Conservation (phyloP, 2,797 vertebrate genomes). For the Etheostoma perlongum region DNA sequence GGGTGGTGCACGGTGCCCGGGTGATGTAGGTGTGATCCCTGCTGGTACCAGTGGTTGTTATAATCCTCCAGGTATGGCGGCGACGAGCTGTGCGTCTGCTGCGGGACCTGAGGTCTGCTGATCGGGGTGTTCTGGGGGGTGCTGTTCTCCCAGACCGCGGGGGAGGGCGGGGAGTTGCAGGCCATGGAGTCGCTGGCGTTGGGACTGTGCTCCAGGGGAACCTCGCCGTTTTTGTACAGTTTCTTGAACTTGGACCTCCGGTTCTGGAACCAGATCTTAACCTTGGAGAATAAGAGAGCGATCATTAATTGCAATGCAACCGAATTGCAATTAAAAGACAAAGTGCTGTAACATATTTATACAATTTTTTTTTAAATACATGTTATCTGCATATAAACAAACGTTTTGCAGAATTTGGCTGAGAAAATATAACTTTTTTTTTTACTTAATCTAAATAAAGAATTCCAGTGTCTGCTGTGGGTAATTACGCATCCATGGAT, state of each 20-base stretch:
- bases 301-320: conserved; percentile 1
- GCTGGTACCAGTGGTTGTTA: conserved; percentile 95
- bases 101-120: conserved; percentile 88
- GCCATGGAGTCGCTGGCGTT: conserved; percentile 99
- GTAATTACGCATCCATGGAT: conserved; percentile 47
- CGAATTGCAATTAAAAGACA: neutral
- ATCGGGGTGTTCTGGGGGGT: conserved; percentile 85
- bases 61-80: conserved; percentile 95
- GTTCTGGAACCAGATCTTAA: conserved; percentile 99
- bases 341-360: neutral
- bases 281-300: conserved; percentile 76
- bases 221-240: conserved; percentile 97
- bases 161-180: conserved; percentile 95
- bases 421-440: neutral
- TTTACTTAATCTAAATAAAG: neutral
- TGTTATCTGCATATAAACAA: neutral
- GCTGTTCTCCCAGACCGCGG: conserved; percentile 93
- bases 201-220: conserved; percentile 96
- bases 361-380: neutral
- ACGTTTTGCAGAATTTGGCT: neutral
- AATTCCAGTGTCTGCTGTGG: conserved; percentile 5
- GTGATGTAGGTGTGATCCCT: conserved; percentile 93
- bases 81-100: conserved; percentile 92
- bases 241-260: conserved; percentile 99
- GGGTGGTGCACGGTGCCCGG: conserved; percentile 91